These are phyloP conservation scores for Gavialis gangeticus DNA, from an alignment of 2,113 vertebrate species.

Conservation along the genomic window DNA sequence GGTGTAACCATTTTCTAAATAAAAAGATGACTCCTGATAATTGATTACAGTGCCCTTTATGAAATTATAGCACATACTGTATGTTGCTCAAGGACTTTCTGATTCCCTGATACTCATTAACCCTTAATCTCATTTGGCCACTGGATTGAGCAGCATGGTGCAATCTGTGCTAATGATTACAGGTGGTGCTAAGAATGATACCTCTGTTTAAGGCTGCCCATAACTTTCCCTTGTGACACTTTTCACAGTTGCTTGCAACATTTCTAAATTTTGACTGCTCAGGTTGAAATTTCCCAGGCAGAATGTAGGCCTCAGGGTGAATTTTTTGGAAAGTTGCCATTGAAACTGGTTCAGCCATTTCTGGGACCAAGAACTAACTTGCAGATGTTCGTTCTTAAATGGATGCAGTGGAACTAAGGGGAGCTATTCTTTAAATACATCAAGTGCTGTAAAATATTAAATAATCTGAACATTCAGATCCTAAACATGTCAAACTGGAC, in stretches of 20 bases:
- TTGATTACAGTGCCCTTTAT: background rate
- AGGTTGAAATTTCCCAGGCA: background rate
- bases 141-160: background rate
- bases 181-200: background rate
- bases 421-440: background rate
- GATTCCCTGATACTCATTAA: background rate
- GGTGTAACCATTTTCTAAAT: background rate
- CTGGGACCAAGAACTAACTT: background rate
- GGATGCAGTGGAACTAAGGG: background rate
- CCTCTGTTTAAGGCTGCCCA: background rate
- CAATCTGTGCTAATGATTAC: background rate
- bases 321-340: background rate
- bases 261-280: too few species aligned
- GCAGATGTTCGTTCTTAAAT: background rate
- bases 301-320: background rate
- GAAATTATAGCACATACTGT: background rate
- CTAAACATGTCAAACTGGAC: background rate
- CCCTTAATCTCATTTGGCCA: background rate
- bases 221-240: background rate
- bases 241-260: background rate
- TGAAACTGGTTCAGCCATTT: background rate
- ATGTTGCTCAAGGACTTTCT: background rate
- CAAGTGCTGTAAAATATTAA: background rate
- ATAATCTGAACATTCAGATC: background rate
- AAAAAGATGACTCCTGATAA: background rate